Evolutionary conservation across 2,888 invertebrate genomes (phyloP).

Genomic region (Tetanocera ferruginea): DNA sequence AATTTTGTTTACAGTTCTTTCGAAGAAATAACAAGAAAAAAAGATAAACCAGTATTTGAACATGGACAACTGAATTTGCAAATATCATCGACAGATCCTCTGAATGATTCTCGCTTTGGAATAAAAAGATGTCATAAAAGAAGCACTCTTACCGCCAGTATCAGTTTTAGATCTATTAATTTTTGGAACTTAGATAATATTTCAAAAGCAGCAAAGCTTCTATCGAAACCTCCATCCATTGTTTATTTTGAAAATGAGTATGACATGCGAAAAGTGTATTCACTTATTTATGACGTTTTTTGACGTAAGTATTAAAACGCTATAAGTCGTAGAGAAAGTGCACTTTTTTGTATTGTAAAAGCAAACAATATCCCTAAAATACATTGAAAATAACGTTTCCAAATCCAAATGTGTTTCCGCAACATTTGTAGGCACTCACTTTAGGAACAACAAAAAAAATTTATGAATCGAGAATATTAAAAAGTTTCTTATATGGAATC

Average conservation of each 20-base stretch:
- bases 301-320: constrained; percentile 70
- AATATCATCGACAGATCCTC: constrained; percentile 52
- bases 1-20: constrained; percentile 49
- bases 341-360: too few relatives aligned
- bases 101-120: constrained; percentile 39
- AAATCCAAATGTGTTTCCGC: too few relatives aligned
- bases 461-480: too few relatives aligned
- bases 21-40: constrained; percentile 53
- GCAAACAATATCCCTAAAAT: too few relatives aligned
- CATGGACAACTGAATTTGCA: constrained; percentile 46
- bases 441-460: too few relatives aligned
- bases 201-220: constrained; percentile 59
- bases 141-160: constrained; percentile 48
- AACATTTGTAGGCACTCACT: too few relatives aligned
- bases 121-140: constrained; percentile 47
- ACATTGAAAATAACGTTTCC: too few relatives aligned
- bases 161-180: constrained; percentile 48
- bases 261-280: constrained; percentile 72
- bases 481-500: too few relatives aligned
- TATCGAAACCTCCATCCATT: constrained; percentile 55
- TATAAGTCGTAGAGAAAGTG: not conserved
- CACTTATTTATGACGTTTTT: constrained; percentile 73
- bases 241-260: constrained; percentile 68
- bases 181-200: constrained; percentile 59
- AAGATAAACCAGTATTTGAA: constrained; percentile 60